Base-by-base conservation (phyloP, 2,797 vertebrate genomes). In the Manis javanica region DNA sequence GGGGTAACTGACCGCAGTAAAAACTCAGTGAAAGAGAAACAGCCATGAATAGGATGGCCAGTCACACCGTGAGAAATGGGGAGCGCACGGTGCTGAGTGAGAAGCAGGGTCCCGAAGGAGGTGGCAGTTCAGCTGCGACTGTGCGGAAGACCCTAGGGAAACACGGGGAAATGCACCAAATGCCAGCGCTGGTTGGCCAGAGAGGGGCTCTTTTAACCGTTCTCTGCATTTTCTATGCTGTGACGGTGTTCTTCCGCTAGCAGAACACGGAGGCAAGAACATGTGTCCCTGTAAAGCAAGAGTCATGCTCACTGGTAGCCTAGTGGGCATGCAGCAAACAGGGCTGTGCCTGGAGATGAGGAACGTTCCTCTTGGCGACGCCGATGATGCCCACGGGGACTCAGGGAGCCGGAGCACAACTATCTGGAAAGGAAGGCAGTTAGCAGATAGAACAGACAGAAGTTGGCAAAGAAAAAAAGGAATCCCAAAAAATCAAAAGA, bases 61-160 rank as follows among this genome's bases (percentile, higher is more conserved):
- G 1, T n/a, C 31, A 19, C 7, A 18, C 29, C 6, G 9, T 2
- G 71, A 46, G 24, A 12, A 34, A 2, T 0, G 23, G 3, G 26
- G 53, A 14, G 24, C 46, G 0, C 0, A 0, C 1, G 29, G 21
- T 42, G 15, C 1, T 5, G 82, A 2, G 3, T 19, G 69, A 59
- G 26, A 7, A 57, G 26, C 21, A 6, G 18, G 37, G 0, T 31
- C 24, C 2, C 21, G 2, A 19, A 9, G 3, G 2, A 3, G 2
- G 0, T 2, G 34, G 18, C 16, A 2, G 3, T 3, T 0, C 59
- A 37, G 13, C 0, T 0, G 1, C 12, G 7, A 13, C 9, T 1
- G 1, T 12, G 59, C 11, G 34, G 2, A 21, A 49, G 39, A 13
- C n/a, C 21, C 15, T 2, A 10, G 42, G 23, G 4, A 55, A 7